These are phyloP conservation scores for Phania funesta DNA, from an alignment of 2,888 invertebrate species.

Conservation along the genomic window DNA sequence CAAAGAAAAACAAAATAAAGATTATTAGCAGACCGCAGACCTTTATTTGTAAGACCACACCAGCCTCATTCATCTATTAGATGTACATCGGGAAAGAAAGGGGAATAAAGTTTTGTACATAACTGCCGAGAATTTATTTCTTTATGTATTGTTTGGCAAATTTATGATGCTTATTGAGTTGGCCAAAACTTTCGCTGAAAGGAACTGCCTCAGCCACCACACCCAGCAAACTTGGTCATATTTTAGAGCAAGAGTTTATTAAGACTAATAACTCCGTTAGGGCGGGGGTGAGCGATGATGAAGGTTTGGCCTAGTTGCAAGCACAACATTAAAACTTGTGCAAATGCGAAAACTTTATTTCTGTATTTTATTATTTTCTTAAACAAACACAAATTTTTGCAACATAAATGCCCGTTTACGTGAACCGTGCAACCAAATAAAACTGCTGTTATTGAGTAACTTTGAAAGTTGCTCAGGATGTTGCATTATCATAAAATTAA, in stretches of 20 bases:
- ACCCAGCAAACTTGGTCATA: slow-evolving; percentile 17
- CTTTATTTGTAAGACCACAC: slow-evolving; percentile 18
- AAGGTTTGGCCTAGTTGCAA: slow-evolving; percentile 48
- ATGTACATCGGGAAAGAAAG: neutral
- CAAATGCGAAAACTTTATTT: slow-evolving; percentile 37
- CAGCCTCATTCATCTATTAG: neutral
- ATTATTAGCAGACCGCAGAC: slow-evolving; percentile 51
- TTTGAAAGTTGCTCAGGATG: slow-evolving; percentile 23
- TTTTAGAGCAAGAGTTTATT: slow-evolving; percentile 34
- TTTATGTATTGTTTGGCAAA: slow-evolving; percentile 44
- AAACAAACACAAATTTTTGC: slow-evolving; percentile 7
- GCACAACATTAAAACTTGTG: neutral
- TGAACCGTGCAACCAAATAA: neutral
- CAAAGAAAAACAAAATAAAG: slow-evolving; percentile 21
- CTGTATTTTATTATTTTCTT: slow-evolving; percentile 58
- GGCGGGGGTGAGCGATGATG: neutral
- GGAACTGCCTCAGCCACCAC: neutral
- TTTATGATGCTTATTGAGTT: slow-evolving; percentile 62
- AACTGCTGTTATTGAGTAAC: neutral
- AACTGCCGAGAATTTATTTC: slow-evolving; percentile 53
- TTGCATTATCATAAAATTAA: slow-evolving; percentile 49
- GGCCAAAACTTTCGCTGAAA: slow-evolving; percentile 54
- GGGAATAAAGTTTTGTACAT: slow-evolving; percentile 43
- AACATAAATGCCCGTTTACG: slow-evolving; percentile 19
- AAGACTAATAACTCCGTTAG: slow-evolving; percentile 37